A percentile compares a stretch with the other conserved stretches of the same genome.
Conservation (phyloP, 2,797 vertebrate genomes). For the Ptychadena robeensis region DNA sequence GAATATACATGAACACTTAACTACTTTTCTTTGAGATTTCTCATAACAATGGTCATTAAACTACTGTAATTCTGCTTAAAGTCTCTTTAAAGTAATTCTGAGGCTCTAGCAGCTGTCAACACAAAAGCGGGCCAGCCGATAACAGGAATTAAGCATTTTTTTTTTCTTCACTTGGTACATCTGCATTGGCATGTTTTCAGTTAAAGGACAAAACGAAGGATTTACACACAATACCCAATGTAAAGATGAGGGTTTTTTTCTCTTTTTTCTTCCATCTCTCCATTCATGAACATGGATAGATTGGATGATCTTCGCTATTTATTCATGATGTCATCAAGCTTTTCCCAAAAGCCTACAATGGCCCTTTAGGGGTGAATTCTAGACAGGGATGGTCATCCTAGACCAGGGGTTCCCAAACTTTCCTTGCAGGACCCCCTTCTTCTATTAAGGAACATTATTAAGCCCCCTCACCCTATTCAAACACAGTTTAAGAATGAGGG, state of each 20-base stretch:
- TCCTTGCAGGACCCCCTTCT: too few relatives aligned
- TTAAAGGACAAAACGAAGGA: constrained; percentile 51
- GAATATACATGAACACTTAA: constrained; percentile 38
- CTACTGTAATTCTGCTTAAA: constrained; percentile 48
- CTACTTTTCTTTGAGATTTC: constrained; percentile 34
- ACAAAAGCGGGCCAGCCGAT: constrained; percentile 50
- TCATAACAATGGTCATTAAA: constrained; percentile 45
- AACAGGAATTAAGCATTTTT: constrained; percentile 44
- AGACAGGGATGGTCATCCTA: not conserved
- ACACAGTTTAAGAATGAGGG: too few relatives aligned
- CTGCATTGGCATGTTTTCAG: constrained; percentile 55
- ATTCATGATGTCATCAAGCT: not conserved
- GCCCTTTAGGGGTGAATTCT: not conserved
- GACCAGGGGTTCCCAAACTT: too few relatives aligned
- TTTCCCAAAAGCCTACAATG: not conserved
- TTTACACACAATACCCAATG: constrained; percentile 51
- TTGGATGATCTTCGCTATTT: not conserved
- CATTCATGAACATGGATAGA: not conserved
- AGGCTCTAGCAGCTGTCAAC: constrained; percentile 51
- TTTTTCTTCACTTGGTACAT: constrained; percentile 44
- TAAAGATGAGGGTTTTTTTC: constrained; percentile 5
- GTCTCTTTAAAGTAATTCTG: constrained; percentile 48
- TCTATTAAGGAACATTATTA: too few relatives aligned
- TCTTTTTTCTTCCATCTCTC: constrained; percentile 24
- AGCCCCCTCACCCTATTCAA: too few relatives aligned